Conservation (phyloP, 2,797 vertebrate genomes). For the Craterocephalus amniculus region DNA sequence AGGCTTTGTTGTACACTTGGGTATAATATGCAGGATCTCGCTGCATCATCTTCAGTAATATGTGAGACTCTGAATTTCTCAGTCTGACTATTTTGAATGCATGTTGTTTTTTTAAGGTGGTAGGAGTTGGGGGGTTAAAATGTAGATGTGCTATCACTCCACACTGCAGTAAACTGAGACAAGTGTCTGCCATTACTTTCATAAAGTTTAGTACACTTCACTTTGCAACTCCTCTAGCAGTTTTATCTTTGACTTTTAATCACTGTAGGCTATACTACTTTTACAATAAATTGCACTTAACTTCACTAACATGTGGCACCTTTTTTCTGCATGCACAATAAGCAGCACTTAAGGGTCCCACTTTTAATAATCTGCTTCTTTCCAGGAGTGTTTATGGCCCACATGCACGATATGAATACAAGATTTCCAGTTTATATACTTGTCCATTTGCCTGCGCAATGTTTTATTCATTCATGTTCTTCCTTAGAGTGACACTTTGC, state of each 20-base stretch:
- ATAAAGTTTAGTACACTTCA: slow-evolving; percentile 28
- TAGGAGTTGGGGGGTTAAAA: background rate
- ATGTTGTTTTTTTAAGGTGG: background rate
- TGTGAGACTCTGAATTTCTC: background rate
- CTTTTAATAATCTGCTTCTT: slow-evolving; percentile 28
- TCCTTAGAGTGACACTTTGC: background rate
- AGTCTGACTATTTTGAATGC: background rate
- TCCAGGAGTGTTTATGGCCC: slow-evolving; percentile 33
- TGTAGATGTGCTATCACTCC: slow-evolving; percentile 2
- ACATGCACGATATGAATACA: slow-evolving; percentile 7
- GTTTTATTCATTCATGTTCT: slow-evolving; percentile 2
- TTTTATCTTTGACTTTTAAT: slow-evolving; percentile 60
- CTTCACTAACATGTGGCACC: slow-evolving; percentile 25
- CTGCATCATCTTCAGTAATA: background rate
- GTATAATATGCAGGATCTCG: background rate
- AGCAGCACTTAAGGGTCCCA: slow-evolving; percentile 28
- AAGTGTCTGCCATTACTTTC: slow-evolving; percentile 45
- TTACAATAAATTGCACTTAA: slow-evolving; percentile 59
- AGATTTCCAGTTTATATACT: slow-evolving; percentile 9
- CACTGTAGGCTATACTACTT: slow-evolving; percentile 43
- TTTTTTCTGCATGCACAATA: slow-evolving; percentile 43
- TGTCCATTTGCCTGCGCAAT: background rate
- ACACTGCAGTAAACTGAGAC: slow-evolving; percentile 39
- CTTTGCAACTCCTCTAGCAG: slow-evolving; percentile 20
- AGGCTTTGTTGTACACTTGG: background rate